phyloP scores from a whole-genome alignment of 1,140 invertebrate species.

The Lepidurus apus region DNA sequence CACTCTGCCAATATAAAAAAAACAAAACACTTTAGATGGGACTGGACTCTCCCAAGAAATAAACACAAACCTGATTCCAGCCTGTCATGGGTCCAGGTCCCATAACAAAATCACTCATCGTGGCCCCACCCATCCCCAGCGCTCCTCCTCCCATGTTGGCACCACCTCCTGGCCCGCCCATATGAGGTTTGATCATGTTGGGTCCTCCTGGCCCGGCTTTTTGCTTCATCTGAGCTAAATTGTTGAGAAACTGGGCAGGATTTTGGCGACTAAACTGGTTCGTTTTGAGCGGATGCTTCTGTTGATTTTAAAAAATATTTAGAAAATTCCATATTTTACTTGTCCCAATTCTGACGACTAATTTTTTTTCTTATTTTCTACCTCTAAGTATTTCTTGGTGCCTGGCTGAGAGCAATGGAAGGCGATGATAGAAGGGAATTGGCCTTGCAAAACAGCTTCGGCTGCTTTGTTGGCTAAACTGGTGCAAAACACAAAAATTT shows the following conservation, averaged over 20 bases:
- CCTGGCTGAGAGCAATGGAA: conserved; percentile 91
- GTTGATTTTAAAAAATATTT: conserved; percentile 37
- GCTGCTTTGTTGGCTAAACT: conserved; percentile 88
- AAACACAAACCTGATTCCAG: conserved; percentile 40
- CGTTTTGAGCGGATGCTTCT: conserved; percentile 84
- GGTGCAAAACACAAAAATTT: conserved; percentile 97
- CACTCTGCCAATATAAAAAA: conserved; percentile 30
- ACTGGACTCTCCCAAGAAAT: neutral
- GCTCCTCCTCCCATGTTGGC: conserved; percentile 38
- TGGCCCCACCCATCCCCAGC: conserved; percentile 28
- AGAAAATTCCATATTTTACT: conserved; percentile 38
- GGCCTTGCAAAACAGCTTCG: conserved; percentile 79
- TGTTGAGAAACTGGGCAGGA: conserved; percentile 72
- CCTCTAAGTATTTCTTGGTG: conserved; percentile 91
- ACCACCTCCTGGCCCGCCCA: conserved; percentile 36
- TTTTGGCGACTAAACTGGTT: conserved; percentile 77
- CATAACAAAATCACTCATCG: conserved; percentile 28
- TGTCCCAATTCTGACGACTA: neutral
- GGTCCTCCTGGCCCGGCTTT: conserved; percentile 54
- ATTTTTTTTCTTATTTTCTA: conserved; percentile 43
- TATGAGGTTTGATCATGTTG: conserved; percentile 34
- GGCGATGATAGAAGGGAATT: conserved; percentile 85
- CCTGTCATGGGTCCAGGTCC: conserved; percentile 37
- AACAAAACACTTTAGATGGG: conserved; percentile 29
- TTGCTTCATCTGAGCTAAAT: conserved; percentile 67